Percentiles rank a stretch among this genome's conserved stretches.
phyloP scores from a whole-genome alignment of 2,113 vertebrate genomes.

The Leptosomus discolor region DNA sequence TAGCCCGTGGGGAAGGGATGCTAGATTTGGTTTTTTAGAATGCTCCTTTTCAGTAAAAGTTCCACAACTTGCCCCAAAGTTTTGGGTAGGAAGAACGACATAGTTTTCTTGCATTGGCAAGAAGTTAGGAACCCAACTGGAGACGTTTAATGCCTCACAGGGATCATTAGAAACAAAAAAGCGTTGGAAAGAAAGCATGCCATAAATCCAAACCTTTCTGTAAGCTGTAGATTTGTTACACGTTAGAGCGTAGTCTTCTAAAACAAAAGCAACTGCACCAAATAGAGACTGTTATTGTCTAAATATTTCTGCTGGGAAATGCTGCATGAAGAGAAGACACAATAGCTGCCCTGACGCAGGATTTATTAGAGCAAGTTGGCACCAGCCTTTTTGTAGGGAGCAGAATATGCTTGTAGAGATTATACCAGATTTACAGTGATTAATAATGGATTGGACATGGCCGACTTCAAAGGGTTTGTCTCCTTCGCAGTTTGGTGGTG shows the following conservation, averaged over 20 bases:
- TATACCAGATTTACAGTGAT: constrained; percentile 72
- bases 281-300: constrained; percentile 53
- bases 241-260: background rate
- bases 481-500: background rate
- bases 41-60: background rate
- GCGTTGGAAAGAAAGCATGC: background rate
- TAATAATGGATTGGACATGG: constrained; percentile 59
- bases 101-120: background rate
- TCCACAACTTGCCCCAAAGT: background rate
- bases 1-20: fast-evolving
- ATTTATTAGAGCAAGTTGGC: constrained; percentile 63
- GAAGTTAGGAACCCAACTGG: background rate
- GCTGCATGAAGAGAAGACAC: constrained; percentile 27
- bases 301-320: constrained; percentile 68
- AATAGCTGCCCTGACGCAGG: constrained; percentile 34
- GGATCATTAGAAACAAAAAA: background rate
- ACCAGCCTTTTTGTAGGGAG: constrained; percentile 52
- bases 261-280: constrained; percentile 60
- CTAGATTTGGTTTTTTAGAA: background rate
- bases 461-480: background rate
- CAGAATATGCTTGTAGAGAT: constrained; percentile 71
- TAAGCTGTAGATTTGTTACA: constrained; percentile 32
- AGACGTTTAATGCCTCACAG: background rate
- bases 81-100: background rate
- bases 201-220: background rate